Evolutionary conservation across 2,888 invertebrate genomes (phyloP), one percentile per base, ranked within the genome.

Genomic region (Abscondita cerata): DNA sequence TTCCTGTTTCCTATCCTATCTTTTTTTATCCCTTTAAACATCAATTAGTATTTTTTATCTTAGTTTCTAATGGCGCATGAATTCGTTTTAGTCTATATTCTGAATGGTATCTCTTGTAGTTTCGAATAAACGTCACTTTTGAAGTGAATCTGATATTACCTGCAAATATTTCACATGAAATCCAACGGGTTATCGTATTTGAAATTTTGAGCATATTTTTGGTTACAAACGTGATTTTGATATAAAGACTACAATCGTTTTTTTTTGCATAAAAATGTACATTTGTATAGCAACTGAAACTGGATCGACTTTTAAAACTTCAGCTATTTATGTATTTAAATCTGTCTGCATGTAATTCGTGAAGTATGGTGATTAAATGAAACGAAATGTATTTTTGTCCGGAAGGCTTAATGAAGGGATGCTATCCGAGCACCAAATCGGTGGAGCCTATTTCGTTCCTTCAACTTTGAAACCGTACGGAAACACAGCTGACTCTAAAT

Each of bases 401-500:
- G 73, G 74, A 74, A 73, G 71, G 71, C 73, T 70, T 73, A 75
- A 76, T 75, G 76, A 75, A 72, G 74, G 72, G 71, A 72, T 71
- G 72, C 73, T 75, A 76, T 76, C 75, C 70, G 59, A 69, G 67
- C 72, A 68, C 66, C 65, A 73, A 72, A 74, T 75, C 74, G 72
- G 64, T 68, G 66, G 64, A 52, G 63, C 61, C 62, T 71, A 68
- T 68, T 68, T 65, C 68, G 73, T 71, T 67, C 70, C 74, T 74
- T 73, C 70, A 71, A 70, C 68, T 73, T 62, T 75, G 73, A 76
- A 75, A 75, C 74, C 72, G 71, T 69, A 60, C 71, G 72, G 68
- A 67, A 70, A 68, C 71, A 70, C 76, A 76, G 76, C 76, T 76
- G 76, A 76, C 75, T 72, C n/a, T 69, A 69, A 73, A 74, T 74